A percentile compares a stretch with the other conserved stretches of the same genome.
Conservation (phyloP, 2,113 vertebrate species). For the Cromileptes altivelis region DNA sequence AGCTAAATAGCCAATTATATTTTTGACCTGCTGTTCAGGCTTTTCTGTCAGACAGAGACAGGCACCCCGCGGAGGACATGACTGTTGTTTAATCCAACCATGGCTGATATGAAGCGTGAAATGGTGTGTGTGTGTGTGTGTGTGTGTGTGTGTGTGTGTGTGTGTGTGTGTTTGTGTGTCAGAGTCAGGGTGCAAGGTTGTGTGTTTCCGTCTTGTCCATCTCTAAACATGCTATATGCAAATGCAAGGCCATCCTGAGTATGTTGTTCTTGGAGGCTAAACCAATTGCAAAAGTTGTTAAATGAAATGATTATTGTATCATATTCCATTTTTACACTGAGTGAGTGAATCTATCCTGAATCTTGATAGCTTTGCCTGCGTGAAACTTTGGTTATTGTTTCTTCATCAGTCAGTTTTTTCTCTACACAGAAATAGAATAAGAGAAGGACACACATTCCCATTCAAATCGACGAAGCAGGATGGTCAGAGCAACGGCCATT, state of each 20-base stretch:
- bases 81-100: constrained; percentile 52
- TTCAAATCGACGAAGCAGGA: too few species aligned
- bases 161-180: constrained; percentile 1
- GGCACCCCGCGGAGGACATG: constrained; percentile 54
- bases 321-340: neutral
- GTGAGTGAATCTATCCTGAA: neutral
- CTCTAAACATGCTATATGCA: neutral
- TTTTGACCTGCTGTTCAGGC: constrained; percentile 46
- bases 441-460: too few species aligned
- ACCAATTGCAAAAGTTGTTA: neutral
- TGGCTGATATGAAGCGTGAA: constrained; percentile 25
- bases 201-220: constrained; percentile 4
- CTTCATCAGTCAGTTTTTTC: neutral
- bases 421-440: too few species aligned
- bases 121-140: neutral
- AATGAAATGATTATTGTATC: neutral
- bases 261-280: neutral
- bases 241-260: neutral
- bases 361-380: neutral
- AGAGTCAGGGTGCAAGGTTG: neutral
- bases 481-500: too few species aligned
- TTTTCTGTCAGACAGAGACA: constrained; percentile 54
- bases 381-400: neutral
- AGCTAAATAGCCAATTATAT: constrained; percentile 51
- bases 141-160: constrained; percentile 6